Base-by-base conservation (phyloP, 2,113 vertebrate genomes). In the Paramisgurnus dabryanus region DNA sequence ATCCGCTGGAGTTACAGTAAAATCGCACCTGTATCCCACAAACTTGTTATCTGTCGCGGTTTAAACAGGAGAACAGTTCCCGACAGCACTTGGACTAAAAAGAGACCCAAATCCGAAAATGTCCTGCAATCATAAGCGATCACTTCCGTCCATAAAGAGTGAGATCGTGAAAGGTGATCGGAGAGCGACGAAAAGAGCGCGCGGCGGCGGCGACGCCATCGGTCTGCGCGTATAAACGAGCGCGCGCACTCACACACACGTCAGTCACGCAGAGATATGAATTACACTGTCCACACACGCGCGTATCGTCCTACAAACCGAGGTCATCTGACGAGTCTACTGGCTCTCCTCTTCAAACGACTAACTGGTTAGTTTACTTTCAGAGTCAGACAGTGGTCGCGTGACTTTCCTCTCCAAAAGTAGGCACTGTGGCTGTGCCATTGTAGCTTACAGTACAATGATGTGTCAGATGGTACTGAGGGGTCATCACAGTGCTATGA, bases 291-390 rank as follows among this genome's bases (percentile, higher is more conserved):
- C 2, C 61, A 41, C 60, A 55, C 7, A 9, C 61, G 3, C 5
- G 61, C 80, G 80, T 83, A 84, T 86, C 79, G 83, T 70, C 75
- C 81, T 81, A 58, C 55, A 13, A 58, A 17, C 86, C 80, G 75
- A 55, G 34, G 78, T 73, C 39, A n/a, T 67, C 22, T 58, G 73
- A 49, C 49, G 61, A 63, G 57, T 1, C 67, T 5, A 8, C 27
- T 34, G 50, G 53, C 55, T 9, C 55, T 22, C 58, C 43, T 63
- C 12, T 49, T 49, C 58, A 64, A 58, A 49, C 10, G 55, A 60
- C 53, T 40, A 22, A 34, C 27, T 34, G 57, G 55, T 40, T n/a
- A 15, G 34, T 7, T 41, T 45, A 73, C 71, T 73, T 73, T 50
- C 41, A 34, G 27, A 34, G 27, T 34, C 27, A 34, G 27, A 34